Base-by-base conservation (phyloP, 2,113 vertebrate genomes). In the Rana temporaria region DNA sequence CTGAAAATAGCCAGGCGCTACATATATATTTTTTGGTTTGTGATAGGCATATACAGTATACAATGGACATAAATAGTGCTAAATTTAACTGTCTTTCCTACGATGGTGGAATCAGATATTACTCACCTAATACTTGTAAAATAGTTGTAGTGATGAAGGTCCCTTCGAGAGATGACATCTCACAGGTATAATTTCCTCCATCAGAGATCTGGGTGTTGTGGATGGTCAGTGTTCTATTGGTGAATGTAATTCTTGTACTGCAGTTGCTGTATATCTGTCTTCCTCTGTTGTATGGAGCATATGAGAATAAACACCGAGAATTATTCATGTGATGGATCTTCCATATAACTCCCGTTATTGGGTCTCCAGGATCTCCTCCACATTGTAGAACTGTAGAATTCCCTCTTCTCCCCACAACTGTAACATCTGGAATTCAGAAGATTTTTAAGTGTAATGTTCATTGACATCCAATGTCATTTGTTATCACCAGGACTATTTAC, bases 141-240 rank as follows among this genome's bases (percentile, higher is more conserved):
- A 17, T 38, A 7, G 30, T 69, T 12, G 17, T 17, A 20, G 0
- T 69, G 19, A 42, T 38, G 67, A 42, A 42, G 38, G 38, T 69
- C 11, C 38, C 67, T n/a, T 17, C n/a, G 20, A 1, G 0, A 69
- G 1, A 0, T 69, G 20, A 18, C 38, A 42, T 9, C n/a, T 52
- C 67, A 69, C 67, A 69, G 18, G 38, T 48, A n/a, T 69, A 69
- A 17, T 20, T 69, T 19, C 67, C 67, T n/a, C 38, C 38, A 69
- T 69, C 67, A 8, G 64, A 32, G 17, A 66, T 34, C 64, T 32
- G 24, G 17, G 64, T 24, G 24, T 24, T 32, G 2, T 32, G 24
- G 24, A 34, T 66, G 16, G 24, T 66, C 24, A 66, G 64, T 14
- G 64, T 17, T 26, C 19, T 15, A 16, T 34, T 16, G 12, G 22